Percentiles rank a stretch among this genome's conserved stretches.
Conservation (phyloP, 92 coral and sea anemone species). For the Porites cylindrica region DNA sequence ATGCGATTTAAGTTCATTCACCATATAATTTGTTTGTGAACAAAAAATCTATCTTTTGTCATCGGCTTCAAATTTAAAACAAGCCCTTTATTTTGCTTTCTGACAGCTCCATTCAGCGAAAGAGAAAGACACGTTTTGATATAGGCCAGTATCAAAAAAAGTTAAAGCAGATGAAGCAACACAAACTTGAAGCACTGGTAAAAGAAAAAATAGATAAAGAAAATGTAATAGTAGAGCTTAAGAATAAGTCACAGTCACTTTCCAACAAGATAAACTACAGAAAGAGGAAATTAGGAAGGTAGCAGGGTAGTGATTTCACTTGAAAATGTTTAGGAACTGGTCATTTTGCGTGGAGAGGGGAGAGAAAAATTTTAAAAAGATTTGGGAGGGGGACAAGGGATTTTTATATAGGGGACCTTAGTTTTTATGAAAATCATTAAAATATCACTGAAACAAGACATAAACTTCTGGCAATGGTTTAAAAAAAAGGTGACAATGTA, state of each 20-base stretch:
- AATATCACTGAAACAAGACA: no score
- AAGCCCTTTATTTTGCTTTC: conserved; percentile 34
- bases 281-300: conserved; percentile 11
- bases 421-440: no score
- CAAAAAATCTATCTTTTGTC: conserved; percentile 2
- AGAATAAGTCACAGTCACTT: conserved; percentile 21
- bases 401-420: no score
- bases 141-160: conserved; percentile 22
- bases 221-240: conserved; percentile 20
- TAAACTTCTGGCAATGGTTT: no score
- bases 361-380: no score
- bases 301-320: background rate
- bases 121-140: conserved; percentile 21
- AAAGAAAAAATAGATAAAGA: conserved; percentile 6
- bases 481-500: no score
- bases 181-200: conserved; percentile 2
- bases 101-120: conserved; percentile 13
- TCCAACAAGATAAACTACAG: conserved; percentile 16
- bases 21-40: conserved; percentile 15
- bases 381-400: no score
- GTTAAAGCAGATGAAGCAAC: conserved; percentile 14
- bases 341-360: no score
- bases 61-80: conserved; percentile 16
- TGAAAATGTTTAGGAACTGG: no score
- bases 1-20: background rate